Conservation (phyloP, 2,888 invertebrate genomes). For the Rhaphigaster nebulosa region DNA sequence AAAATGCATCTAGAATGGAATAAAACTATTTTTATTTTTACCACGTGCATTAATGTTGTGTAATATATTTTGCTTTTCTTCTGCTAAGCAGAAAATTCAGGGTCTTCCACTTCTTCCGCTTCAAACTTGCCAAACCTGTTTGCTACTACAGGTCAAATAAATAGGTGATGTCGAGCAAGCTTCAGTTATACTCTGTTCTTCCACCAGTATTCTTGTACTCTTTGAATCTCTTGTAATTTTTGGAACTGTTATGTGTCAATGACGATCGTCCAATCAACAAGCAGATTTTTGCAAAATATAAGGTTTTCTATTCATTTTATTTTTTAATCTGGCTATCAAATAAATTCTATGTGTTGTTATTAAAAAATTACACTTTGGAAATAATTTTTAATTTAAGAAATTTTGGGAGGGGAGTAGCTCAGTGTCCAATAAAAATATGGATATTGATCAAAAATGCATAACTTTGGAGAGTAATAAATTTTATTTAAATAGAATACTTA, state of each 20-base stretch:
- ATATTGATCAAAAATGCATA: not conserved
- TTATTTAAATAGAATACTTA: not conserved
- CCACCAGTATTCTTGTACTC: not conserved
- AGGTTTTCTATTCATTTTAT: slow-evolving; percentile 55
- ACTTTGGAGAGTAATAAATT: not conserved
- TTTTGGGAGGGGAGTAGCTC: not conserved
- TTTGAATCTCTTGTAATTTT: not conserved
- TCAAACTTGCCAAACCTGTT: slow-evolving; percentile 33
- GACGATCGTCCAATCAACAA: slow-evolving; percentile 59
- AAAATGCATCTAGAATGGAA: not conserved
- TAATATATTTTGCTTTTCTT: slow-evolving; percentile 2
- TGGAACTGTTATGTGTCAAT: slow-evolving; percentile 62
- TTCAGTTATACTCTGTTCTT: not conserved
- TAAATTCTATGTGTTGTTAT: not conserved
- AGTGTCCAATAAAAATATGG: not conserved
- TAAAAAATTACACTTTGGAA: not conserved
- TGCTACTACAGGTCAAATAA: slow-evolving; percentile 1
- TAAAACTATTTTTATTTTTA: not conserved
- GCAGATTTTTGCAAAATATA: slow-evolving; percentile 60
- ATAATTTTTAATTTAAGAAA: no score
- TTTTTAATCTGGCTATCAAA: not conserved
- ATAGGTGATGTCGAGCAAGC: not conserved
- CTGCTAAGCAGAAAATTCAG: not conserved
- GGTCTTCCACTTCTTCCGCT: not conserved
- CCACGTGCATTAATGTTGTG: not conserved